Percentiles rank a stretch among this genome's conserved stretches.
These are phyloP conservation scores for Mesorhabditis spiculigera DNA, from an alignment of 2,888 invertebrate species.

Conservation along the genomic window DNA sequence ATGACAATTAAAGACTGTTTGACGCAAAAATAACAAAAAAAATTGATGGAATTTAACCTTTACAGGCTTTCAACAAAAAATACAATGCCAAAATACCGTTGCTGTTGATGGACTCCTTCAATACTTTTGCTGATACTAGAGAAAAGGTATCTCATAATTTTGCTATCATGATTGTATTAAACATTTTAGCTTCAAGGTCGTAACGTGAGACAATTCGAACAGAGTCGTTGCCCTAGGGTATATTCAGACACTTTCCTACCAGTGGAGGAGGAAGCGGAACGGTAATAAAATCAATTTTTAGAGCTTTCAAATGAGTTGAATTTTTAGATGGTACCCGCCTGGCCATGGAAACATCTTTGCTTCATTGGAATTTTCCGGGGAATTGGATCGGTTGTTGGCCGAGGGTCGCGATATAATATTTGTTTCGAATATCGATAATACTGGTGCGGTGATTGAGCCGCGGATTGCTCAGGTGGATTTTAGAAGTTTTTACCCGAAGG, in stretches of 20 bases:
- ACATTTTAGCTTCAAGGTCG: slow-evolving; percentile 4
- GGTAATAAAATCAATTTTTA: slow-evolving; percentile 61
- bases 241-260: slow-evolving; percentile 89
- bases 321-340: slow-evolving; percentile 86
- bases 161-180: slow-evolving; percentile 64
- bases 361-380: slow-evolving; percentile 85
- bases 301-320: neutral
- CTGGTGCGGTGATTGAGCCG: slow-evolving; percentile 94
- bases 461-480: slow-evolving; percentile 67
- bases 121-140: slow-evolving; percentile 93
- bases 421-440: slow-evolving; percentile 96
- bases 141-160: slow-evolving; percentile 68
- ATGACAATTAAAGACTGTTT: neutral
- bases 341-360: slow-evolving; percentile 98
- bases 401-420: slow-evolving; percentile 87
- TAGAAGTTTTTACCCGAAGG: neutral
- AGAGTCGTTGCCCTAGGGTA: slow-evolving; percentile 90
- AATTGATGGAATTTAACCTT: neutral
- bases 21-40: neutral
- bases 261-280: slow-evolving; percentile 79
- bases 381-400: slow-evolving; percentile 79
- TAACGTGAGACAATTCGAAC: slow-evolving; percentile 75
- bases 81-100: slow-evolving; percentile 90
- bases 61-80: slow-evolving; percentile 75
- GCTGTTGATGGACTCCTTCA: slow-evolving; percentile 98